Conservation (phyloP, 2,113 vertebrate genomes). For the Scomber scombrus region DNA sequence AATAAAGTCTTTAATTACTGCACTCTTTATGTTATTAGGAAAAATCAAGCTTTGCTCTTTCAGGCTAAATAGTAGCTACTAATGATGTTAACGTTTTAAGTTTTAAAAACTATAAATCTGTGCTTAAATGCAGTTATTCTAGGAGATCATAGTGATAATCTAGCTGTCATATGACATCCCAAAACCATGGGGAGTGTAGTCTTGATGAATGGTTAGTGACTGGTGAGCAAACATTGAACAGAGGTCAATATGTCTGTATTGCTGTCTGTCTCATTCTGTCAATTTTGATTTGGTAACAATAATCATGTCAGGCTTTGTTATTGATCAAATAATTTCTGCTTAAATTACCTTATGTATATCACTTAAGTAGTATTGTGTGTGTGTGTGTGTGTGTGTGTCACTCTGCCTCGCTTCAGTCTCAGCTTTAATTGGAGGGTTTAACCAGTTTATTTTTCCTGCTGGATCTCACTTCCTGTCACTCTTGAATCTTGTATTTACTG, state of each 20-base stretch:
- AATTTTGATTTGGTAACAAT: conserved; percentile 25
- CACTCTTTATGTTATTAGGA: not conserved
- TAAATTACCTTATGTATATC: not conserved
- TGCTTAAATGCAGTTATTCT: too few species aligned
- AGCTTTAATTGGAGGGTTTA: not conserved
- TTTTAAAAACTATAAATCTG: too few species aligned
- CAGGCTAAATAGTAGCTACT: not conserved
- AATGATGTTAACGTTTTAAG: not conserved
- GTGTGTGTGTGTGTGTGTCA: not conserved
- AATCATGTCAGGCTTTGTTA: not conserved
- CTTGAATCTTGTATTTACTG: not conserved
- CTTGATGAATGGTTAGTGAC: not conserved
- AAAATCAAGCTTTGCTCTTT: not conserved
- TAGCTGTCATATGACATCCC: not conserved
- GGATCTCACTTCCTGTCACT: not conserved
- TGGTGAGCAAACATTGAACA: not conserved
- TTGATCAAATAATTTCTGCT: not conserved
- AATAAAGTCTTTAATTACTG: not conserved
- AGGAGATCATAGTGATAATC: too few species aligned
- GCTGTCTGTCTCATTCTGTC: not conserved
- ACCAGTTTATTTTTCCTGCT: not conserved
- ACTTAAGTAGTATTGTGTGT: not conserved
- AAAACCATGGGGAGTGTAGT: not conserved
- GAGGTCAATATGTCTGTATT: not conserved
- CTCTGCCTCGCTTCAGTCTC: not conserved